These are phyloP conservation scores for Hemibagrus wyckioides DNA, from an alignment of 2,113 vertebrate species.

Conservation along the genomic window DNA sequence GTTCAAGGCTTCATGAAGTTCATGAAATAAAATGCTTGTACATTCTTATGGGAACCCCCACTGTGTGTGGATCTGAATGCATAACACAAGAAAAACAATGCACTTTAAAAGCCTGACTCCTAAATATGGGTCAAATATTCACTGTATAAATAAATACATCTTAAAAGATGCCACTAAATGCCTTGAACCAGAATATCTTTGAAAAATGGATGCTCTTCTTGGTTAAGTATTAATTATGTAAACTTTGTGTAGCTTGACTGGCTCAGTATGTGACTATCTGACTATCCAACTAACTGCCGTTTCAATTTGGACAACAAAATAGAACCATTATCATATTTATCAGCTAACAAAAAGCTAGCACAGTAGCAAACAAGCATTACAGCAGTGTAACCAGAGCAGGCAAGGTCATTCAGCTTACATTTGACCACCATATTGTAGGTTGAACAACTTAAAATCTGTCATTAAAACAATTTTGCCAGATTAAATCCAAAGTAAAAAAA, in stretches of 20 bases:
- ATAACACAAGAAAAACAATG: not conserved
- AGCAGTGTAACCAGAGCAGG: not conserved
- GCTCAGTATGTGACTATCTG: not conserved
- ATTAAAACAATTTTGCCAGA: not conserved
- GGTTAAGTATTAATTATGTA: no score
- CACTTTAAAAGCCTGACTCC: not conserved
- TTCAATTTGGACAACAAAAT: not conserved
- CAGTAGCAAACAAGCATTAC: not conserved
- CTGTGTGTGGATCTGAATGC: not conserved
- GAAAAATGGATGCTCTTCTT: not conserved
- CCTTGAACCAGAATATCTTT: not conserved
- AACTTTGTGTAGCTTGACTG: not conserved
- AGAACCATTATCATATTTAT: not conserved
- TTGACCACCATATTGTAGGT: not conserved
- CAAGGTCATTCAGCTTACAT: not conserved
- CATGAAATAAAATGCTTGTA: not conserved
- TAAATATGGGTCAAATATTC: not conserved
- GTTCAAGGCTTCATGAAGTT: not conserved
- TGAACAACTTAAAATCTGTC: not conserved
- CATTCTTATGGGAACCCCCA: not conserved
- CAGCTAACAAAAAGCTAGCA: not conserved
- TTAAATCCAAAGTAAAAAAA: not conserved
- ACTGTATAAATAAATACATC: not conserved
- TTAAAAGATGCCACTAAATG: not conserved
- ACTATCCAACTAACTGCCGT: not conserved